Evolutionary conservation across 1,140 invertebrate genomes (phyloP).

Genomic region (Sesamia nonagrioides): DNA sequence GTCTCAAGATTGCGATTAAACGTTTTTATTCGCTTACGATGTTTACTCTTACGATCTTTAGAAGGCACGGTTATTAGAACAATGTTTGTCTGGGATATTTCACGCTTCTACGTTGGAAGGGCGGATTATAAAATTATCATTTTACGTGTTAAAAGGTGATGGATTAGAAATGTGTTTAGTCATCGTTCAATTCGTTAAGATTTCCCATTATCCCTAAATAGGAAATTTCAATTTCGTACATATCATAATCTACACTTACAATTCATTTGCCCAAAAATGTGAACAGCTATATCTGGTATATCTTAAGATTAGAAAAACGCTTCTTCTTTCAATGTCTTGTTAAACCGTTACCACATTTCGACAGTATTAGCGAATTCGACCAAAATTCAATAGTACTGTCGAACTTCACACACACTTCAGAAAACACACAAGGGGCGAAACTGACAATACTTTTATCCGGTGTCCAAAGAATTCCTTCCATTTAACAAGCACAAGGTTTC

Average conservation of each 20-base stretch:
- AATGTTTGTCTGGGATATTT: background rate
- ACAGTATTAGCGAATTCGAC: background rate
- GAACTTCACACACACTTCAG: background rate
- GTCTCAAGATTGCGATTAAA: slow-evolving; percentile 23
- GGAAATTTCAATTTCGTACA: too few species aligned
- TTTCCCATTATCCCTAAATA: too few species aligned
- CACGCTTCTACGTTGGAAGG: background rate
- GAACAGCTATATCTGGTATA: too few species aligned
- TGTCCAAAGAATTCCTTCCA: slow-evolving; percentile 23
- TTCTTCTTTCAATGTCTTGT: too few species aligned
- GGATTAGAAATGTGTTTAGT: background rate
- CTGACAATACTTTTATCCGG: slow-evolving; percentile 6
- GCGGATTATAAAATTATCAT: slow-evolving; percentile 4
- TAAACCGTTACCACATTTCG: too few species aligned
- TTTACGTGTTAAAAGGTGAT: background rate
- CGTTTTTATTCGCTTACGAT: slow-evolving; percentile 8
- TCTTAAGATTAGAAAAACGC: too few species aligned
- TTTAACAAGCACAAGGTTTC: slow-evolving; percentile 20
- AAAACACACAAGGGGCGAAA: background rate
- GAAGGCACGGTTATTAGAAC: background rate
- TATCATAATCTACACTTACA: too few species aligned
- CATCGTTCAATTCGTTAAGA: too few species aligned
- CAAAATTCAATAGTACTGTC: background rate
- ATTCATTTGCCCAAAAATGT: too few species aligned
- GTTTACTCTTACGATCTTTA: background rate